These are phyloP conservation scores for Xanthia togata DNA, from an alignment of 2,888 invertebrate species.

Conservation along the genomic window DNA sequence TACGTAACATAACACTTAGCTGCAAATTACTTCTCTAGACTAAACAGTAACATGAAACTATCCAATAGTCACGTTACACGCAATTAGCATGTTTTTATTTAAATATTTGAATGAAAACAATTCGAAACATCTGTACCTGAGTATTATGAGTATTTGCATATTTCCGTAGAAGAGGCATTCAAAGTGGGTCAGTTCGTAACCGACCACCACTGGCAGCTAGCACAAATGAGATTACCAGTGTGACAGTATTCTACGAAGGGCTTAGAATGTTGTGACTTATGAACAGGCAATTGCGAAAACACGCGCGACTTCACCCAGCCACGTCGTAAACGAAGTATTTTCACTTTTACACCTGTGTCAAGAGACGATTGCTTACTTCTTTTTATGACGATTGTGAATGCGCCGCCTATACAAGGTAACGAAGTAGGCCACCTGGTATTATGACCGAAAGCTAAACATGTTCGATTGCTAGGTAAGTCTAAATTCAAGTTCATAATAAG, in stretches of 20 bases:
- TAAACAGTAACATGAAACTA: constrained; percentile 58
- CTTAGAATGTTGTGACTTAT: constrained; percentile 62
- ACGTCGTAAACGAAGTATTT: constrained; percentile 76
- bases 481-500: constrained; percentile 59
- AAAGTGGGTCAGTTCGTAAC: constrained; percentile 67
- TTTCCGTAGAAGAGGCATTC: constrained; percentile 57
- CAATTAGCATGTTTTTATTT: constrained; percentile 26
- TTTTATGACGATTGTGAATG: constrained; percentile 70
- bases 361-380: constrained; percentile 82
- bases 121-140: constrained; percentile 34
- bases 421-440: constrained; percentile 68
- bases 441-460: constrained; percentile 56
- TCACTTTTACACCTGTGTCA: constrained; percentile 86
- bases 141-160: constrained; percentile 43
- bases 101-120: constrained; percentile 23
- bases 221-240: constrained; percentile 62
- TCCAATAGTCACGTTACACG: constrained; percentile 34
- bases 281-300: constrained; percentile 69
- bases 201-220: constrained; percentile 66
- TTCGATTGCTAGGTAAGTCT: constrained; percentile 56
- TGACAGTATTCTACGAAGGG: constrained; percentile 66
- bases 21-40: constrained; percentile 32
- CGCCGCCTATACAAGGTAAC: constrained; percentile 63
- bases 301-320: constrained; percentile 56
- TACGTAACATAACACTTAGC: constrained; percentile 19